Evolutionary conservation across 2,888 invertebrate genomes (phyloP), one percentile per base, ranked within the genome.

Genomic region (Dugesia japonica): DNA sequence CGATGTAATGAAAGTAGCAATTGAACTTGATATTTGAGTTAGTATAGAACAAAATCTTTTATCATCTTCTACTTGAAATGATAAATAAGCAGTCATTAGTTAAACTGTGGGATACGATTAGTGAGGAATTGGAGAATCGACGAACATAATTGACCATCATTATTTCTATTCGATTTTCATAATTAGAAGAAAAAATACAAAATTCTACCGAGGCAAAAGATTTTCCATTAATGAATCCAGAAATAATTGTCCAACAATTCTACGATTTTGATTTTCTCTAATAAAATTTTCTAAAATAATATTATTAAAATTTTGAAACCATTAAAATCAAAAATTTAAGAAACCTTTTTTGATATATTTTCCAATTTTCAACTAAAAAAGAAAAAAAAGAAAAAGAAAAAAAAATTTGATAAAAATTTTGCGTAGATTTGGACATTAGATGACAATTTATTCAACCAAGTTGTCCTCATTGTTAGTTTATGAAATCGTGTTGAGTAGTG

Each of bases 31-130:
- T 23, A 56, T 56, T 20, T 56, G 9, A 4, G 1, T 56, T 4
- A 56, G 56, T 56, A 4, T 56, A n/a, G 56, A 56, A n/a, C 9
- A 56, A 56, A 56, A n/a, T n/a, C 56, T 56, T n/a, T 56, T 56
- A 56, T 56, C 56, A 1, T n/a, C 56, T 56, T 20, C 20, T 13
- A 23, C n/a, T 9, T n/a, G 9, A 13, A n/a, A 20, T 7, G n/a
- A n/a, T 23, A 23, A 56, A 1, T 9, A 4, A 13, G 56, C 17
- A 56, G 31, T n/a, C 31, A 13, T 31, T 31, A 31, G 9, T 7
- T n/a, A 56, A 56, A 4, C 56, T 23, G 9, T 20, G 4, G 17
- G 4, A 56, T 20, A n/a, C 4, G 56, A 7, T 56, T 4, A 1
- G 4, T n/a, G 56, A 56, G 17, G 56, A 1, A 13, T 7, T 20